Evolutionary conservation across 2,888 invertebrate genomes (phyloP), one percentile per base, ranked within the genome.

Genomic region (Leptinotarsa haldemani): DNA sequence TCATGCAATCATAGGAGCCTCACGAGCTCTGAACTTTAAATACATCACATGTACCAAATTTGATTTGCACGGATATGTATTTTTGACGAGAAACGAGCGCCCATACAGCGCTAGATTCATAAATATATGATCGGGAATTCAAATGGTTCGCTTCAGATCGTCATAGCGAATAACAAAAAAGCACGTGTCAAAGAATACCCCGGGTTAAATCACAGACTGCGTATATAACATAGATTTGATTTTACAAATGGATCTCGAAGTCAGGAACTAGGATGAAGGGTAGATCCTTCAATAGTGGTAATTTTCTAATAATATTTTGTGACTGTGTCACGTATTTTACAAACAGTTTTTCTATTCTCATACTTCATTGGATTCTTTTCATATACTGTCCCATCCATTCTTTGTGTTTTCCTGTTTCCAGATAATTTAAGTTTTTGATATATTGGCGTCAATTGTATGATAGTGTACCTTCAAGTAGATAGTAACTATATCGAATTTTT

Each of bases 91-190:
- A 67, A 50, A 61, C 40, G 61, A 61, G 61, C 25, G 52, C 52
- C 69, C 65, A 47, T 67, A 65, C 52, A 70, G 25, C 52, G 25
- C 30, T 58, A 67, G 67, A 67, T 63, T 61, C 61, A 61, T 61
- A 61, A 56, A 61, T 61, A 25, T 61, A 63, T 67, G 74, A 67
- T 70, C 64, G 53, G 63, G 67, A 70, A 74, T 74, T 74, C 74
- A 67, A 70, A 74, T 74, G 74, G 64, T 68, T 53, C 70, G 70
- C 74, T 66, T 53, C 63, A 74, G 67, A 74, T 74, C 67, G 70
- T 61, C 67, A 74, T 64, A 70, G 67, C 66, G 52, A 70, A 53
- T 58, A 68, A 68, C 53, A 50, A 67, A 70, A 67, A 74, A 74
- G 70, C 70, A 74, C 46, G 70, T 70, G 74, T 70, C 74, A 63